Conservation (phyloP, 1,140 invertebrate species). For the Drosophila sp. region DNA sequence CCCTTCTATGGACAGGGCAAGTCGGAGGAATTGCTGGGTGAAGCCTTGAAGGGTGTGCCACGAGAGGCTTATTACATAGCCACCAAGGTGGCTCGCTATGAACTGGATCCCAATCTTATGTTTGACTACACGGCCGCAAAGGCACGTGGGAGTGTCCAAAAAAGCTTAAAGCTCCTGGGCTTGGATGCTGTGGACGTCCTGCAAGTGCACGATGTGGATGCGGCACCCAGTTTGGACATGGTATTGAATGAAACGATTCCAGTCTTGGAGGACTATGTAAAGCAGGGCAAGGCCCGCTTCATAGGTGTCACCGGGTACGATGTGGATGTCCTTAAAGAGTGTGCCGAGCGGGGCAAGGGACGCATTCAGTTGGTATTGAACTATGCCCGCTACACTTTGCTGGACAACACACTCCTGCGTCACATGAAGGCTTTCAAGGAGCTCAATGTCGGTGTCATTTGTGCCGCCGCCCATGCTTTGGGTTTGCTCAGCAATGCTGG, state of each 20-base stretch:
- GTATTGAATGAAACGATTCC: constrained; percentile 95
- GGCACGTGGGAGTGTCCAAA: constrained; percentile 89
- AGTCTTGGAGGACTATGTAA: constrained; percentile 88
- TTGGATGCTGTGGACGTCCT: constrained; percentile 94
- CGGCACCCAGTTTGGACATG: constrained; percentile 86
- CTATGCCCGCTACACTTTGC: constrained; percentile 91
- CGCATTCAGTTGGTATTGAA: constrained; percentile 89
- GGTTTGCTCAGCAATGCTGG: constrained; percentile 91
- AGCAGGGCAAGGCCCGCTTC: constrained; percentile 89
- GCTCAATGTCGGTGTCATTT: constrained; percentile 90
- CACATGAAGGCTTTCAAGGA: constrained; percentile 89
- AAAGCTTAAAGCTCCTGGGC: constrained; percentile 89
- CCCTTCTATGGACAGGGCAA: constrained; percentile 95
- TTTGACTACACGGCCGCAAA: constrained; percentile 93
- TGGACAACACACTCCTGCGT: constrained; percentile 90
- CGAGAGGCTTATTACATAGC: constrained; percentile 93
- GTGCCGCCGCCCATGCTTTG: constrained; percentile 91
- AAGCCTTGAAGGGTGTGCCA: constrained; percentile 91
- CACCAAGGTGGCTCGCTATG: constrained; percentile 96
- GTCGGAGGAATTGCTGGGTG: constrained; percentile 91
- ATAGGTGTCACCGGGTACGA: constrained; percentile 96
- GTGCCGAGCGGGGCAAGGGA: constrained; percentile 85
- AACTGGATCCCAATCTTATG: constrained; percentile 88
- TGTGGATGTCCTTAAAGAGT: constrained; percentile 88
- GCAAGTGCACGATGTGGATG: constrained; percentile 86